phyloP scores from a whole-genome alignment of 2,888 invertebrate genomes.

The Romanomermis culicivorax region DNA sequence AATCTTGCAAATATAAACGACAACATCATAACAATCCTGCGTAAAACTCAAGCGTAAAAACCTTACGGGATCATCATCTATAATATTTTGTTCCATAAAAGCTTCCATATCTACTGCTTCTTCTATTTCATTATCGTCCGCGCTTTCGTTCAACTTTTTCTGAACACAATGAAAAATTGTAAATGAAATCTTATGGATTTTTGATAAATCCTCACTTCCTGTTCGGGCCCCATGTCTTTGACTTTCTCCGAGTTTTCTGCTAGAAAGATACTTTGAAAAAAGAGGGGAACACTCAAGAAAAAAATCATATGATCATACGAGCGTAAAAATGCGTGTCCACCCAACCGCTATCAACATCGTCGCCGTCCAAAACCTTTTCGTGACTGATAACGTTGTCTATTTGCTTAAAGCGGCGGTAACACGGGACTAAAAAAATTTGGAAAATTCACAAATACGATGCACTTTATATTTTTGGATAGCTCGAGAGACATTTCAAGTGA shows the following conservation, averaged over 20 bases:
- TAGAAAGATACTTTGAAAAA: too few species aligned
- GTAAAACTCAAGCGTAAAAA: too few species aligned
- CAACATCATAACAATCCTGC: background rate
- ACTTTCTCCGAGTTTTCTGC: background rate
- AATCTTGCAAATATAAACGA: background rate
- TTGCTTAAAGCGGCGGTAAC: constrained; percentile 75
- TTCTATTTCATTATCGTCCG: constrained; percentile 66
- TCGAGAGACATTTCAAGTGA: too few species aligned
- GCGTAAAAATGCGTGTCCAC: constrained; percentile 87
- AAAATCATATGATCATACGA: too few species aligned
- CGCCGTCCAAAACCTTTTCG: constrained; percentile 70
- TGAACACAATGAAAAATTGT: too few species aligned
- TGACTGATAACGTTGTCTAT: constrained; percentile 75
- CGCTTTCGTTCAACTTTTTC: constrained; percentile 34
- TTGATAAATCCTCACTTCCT: background rate
- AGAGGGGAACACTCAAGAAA: too few species aligned
- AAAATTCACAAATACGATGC: too few species aligned
- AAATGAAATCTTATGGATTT: too few species aligned
- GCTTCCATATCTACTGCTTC: constrained; percentile 93
- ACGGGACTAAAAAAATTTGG: constrained; percentile 46
- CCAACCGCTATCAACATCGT: constrained; percentile 68
- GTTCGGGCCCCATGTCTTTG: background rate
- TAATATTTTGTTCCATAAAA: constrained; percentile 80
- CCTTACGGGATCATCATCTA: constrained; percentile 47
- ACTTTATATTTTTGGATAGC: too few species aligned